These are phyloP conservation scores for Salmo trutta DNA, from an alignment of 2,797 vertebrate genomes.

Conservation along the genomic window DNA sequence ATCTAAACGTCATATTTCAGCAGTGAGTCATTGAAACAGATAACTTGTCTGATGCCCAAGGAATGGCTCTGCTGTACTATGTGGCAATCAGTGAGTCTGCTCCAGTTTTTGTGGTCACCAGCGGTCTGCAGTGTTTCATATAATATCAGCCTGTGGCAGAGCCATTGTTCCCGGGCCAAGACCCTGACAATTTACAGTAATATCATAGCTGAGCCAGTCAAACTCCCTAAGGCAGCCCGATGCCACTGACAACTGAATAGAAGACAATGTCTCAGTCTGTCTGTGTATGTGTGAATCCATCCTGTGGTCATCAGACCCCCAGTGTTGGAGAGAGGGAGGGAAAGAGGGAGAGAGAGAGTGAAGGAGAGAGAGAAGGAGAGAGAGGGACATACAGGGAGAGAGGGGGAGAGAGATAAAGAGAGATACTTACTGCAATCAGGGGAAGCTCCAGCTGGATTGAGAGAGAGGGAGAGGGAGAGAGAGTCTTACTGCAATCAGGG, in stretches of 20 bases:
- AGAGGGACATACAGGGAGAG: too few species aligned
- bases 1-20: neutral
- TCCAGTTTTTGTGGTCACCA: constrained; percentile 3
- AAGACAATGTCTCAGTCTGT: neutral
- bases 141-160: neutral
- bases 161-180: neutral
- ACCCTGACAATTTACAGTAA: neutral
- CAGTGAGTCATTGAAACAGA: neutral
- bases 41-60: neutral
- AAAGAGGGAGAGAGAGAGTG: too few species aligned
- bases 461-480: neutral
- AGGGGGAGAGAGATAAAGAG: neutral
- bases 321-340: neutral
- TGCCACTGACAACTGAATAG: neutral
- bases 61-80: neutral
- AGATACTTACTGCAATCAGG: constrained; percentile 24
- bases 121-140: neutral
- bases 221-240: neutral
- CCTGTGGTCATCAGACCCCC: neutral
- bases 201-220: neutral
- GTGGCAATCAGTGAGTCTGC: neutral
- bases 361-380: neutral
- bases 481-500: neutral
- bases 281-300: neutral
- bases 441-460: neutral